Conservation (phyloP, 1,140 invertebrate species). For the Drosophila pseudoananassae region DNA sequence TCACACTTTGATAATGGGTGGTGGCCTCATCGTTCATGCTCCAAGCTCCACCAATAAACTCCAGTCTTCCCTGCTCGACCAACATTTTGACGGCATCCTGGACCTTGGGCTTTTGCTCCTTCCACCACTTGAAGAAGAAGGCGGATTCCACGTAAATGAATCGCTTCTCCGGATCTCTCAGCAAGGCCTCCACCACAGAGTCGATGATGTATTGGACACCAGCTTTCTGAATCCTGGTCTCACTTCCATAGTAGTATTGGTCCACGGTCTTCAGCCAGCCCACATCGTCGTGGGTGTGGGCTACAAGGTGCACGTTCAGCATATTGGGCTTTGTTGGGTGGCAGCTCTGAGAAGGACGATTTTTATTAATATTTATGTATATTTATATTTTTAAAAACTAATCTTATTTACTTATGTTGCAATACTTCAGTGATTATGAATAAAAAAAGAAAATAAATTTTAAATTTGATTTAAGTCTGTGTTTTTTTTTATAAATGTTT, state of each 20-base stretch:
- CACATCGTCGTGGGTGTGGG: slow-evolving; percentile 95
- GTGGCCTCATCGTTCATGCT: slow-evolving; percentile 97
- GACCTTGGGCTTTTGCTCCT: slow-evolving; percentile 87
- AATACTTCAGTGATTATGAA: no score
- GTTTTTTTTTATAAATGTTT: background rate
- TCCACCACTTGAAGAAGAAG: slow-evolving; percentile 98
- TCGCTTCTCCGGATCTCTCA: slow-evolving; percentile 88
- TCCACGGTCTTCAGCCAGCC: slow-evolving; percentile 97
- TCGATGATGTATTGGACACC: slow-evolving; percentile 97
- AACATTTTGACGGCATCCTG: slow-evolving; percentile 87
- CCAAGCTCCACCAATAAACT: slow-evolving; percentile 95
- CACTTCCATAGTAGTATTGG: slow-evolving; percentile 86
- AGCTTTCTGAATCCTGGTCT: slow-evolving; percentile 89
- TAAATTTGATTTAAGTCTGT: no score
- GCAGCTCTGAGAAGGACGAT: slow-evolving; percentile 44
- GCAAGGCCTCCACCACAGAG: slow-evolving; percentile 92
- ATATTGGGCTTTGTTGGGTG: slow-evolving; percentile 67
- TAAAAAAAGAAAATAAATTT: no score
- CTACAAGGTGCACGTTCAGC: slow-evolving; percentile 92
- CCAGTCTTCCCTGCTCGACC: slow-evolving; percentile 91
- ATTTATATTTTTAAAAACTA: no score
- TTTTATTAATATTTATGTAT: no score
- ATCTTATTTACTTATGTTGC: no score
- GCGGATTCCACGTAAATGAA: slow-evolving; percentile 93
- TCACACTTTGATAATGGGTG: slow-evolving; percentile 96